A percentile compares a stretch with the other conserved stretches of the same genome.
Conservation (phyloP, 2,888 invertebrate species). For the Ochropleura leucogaster region DNA sequence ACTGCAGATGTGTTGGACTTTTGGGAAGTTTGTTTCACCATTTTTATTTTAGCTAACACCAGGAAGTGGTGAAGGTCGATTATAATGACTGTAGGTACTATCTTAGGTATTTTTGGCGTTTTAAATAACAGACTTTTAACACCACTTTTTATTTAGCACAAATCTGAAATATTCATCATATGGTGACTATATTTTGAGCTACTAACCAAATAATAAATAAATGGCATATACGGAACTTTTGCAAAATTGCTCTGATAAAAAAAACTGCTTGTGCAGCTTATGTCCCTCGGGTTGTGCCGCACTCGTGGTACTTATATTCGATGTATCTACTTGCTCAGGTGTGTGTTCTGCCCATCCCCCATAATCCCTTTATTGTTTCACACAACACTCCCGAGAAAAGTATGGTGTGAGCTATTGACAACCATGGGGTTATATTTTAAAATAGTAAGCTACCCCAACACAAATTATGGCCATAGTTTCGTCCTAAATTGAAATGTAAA, state of each 20-base stretch:
- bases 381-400: conserved; percentile 34
- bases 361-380: conserved; percentile 18
- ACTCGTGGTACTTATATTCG: background rate
- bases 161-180: background rate
- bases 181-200: background rate
- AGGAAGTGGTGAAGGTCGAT: background rate
- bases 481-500: background rate
- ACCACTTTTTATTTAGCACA: background rate
- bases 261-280: background rate
- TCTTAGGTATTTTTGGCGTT: background rate
- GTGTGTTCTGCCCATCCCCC: conserved; percentile 13
- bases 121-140: too few relatives aligned
- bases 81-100: background rate
- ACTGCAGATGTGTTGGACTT: background rate
- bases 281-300: background rate
- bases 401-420: conserved; percentile 31
- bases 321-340: conserved; percentile 11
- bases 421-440: conserved; percentile 19
- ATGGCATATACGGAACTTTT: background rate
- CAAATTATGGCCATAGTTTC: background rate
- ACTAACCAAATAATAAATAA: background rate
- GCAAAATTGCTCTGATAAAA: background rate
- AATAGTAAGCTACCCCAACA: background rate
- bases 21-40: background rate
- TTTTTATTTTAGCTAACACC: background rate